phyloP scores from a whole-genome alignment of 2,113 vertebrate species.

The Bostrychus sinensis region DNA sequence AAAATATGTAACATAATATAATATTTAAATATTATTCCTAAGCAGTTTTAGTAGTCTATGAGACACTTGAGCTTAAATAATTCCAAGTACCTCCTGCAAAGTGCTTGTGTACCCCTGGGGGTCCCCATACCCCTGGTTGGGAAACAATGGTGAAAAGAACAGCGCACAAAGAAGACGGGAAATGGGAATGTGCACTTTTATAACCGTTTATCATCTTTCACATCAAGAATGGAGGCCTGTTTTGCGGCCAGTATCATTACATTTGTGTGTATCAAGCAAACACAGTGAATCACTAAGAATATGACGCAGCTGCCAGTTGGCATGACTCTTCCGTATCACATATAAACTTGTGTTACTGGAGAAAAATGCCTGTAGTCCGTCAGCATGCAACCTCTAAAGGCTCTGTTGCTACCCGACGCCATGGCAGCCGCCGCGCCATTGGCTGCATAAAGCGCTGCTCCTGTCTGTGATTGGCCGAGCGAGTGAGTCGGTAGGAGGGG shows the following conservation, averaged over 20 bases:
- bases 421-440: constrained; percentile 75
- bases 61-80: too few relatives aligned
- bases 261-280: not conserved
- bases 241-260: not conserved
- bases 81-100: too few relatives aligned
- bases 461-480: constrained; percentile 66
- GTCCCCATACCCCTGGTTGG: too few relatives aligned
- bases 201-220: not conserved
- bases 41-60: too few relatives aligned
- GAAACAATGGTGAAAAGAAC: too few relatives aligned
- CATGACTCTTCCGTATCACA: constrained; percentile 49
- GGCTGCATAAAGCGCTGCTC: constrained; percentile 59
- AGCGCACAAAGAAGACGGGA: too few relatives aligned
- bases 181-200: not conserved
- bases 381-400: constrained; percentile 62
- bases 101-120: too few relatives aligned
- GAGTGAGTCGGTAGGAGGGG: constrained; percentile 66
- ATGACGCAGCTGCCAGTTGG: constrained; percentile 20
- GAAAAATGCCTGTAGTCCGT: constrained; percentile 55
- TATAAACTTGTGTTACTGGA: constrained; percentile 66
- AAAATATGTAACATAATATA: too few relatives aligned
- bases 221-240: not conserved
- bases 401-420: constrained; percentile 85
- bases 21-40: too few relatives aligned
- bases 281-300: not conserved